A percentile compares a stretch with the other conserved stretches of the same genome.
phyloP scores from a whole-genome alignment of 2,797 vertebrate species.

The Darevskia nairensis region DNA sequence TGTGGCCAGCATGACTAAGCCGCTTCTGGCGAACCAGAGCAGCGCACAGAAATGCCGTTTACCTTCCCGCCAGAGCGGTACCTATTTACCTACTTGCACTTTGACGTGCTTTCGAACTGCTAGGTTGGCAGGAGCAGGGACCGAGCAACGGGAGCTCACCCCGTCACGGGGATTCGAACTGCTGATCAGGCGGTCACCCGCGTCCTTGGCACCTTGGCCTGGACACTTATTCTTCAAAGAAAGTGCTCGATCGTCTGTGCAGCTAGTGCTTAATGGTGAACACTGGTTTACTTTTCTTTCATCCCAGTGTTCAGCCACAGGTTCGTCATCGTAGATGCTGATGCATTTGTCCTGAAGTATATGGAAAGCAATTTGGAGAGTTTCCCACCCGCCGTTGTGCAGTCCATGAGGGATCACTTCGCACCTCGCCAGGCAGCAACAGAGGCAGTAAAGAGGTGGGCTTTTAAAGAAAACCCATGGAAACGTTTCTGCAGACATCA shows the following conservation, averaged over 20 bases:
- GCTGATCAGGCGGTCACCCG: too few relatives aligned
- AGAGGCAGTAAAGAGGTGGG: slow-evolving; percentile 68
- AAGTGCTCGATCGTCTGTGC: neutral
- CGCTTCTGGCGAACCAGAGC: too few relatives aligned
- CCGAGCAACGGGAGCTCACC: too few relatives aligned
- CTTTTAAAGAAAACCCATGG: neutral
- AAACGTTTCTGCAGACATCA: neutral
- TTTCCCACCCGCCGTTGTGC: slow-evolving; percentile 81
- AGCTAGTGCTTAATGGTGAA: slow-evolving; percentile 7
- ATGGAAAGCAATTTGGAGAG: slow-evolving; percentile 82
- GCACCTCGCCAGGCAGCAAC: slow-evolving; percentile 40
- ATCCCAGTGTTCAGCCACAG: slow-evolving; percentile 87
- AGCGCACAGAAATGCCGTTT: too few relatives aligned
- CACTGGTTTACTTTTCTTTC: slow-evolving; percentile 33
- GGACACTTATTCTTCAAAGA: neutral
- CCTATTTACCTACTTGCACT: too few relatives aligned
- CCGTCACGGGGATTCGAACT: too few relatives aligned
- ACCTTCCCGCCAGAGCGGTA: too few relatives aligned
- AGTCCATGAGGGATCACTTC: slow-evolving; percentile 78
- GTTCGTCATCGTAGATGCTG: slow-evolving; percentile 87
- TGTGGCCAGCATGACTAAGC: too few relatives aligned
- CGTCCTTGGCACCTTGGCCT: neutral
- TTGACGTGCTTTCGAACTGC: too few relatives aligned
- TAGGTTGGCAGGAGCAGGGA: too few relatives aligned
- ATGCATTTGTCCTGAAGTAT: slow-evolving; percentile 86